phyloP scores from a whole-genome alignment of 1,140 invertebrate genomes.

The Cardiocondyla obscurior region DNA sequence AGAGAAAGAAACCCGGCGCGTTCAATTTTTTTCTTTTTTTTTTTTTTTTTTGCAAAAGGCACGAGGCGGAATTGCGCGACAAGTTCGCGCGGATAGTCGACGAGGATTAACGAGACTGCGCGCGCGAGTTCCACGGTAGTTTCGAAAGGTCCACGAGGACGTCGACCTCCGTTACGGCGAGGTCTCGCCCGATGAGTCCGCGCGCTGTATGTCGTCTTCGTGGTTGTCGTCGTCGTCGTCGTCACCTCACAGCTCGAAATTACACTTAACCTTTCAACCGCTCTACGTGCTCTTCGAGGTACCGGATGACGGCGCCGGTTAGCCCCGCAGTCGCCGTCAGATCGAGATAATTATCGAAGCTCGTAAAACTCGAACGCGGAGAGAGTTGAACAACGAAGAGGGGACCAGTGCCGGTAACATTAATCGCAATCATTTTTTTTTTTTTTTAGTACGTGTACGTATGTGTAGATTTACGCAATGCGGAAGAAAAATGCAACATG shows the following conservation, averaged over 20 bases:
- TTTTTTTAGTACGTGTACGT: background rate
- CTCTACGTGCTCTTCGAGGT: constrained; percentile 33
- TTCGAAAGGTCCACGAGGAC: constrained; percentile 58
- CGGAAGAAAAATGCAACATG: background rate
- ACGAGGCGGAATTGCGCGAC: constrained; percentile 51
- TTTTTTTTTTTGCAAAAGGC: background rate
- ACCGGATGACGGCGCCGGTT: constrained; percentile 25
- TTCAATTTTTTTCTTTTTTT: too few relatives aligned
- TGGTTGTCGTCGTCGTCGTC: constrained; percentile 26
- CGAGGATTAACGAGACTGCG: constrained; percentile 63
- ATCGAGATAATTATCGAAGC: constrained; percentile 47
- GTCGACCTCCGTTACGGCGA: constrained; percentile 50
- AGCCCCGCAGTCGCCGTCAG: constrained; percentile 10
- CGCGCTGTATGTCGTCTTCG: constrained; percentile 21
- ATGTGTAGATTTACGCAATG: background rate
- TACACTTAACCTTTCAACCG: constrained; percentile 57
- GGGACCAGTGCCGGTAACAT: background rate
- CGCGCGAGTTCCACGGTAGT: constrained; percentile 32
- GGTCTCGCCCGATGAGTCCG: constrained; percentile 20
- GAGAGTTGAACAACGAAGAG: background rate
- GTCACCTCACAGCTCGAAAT: constrained; percentile 60
- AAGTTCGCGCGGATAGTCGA: constrained; percentile 47
- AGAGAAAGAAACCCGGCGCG: background rate
- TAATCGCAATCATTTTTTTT: background rate
- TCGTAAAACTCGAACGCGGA: constrained; percentile 26